These are phyloP conservation scores for Triplophysa bombifrons DNA, from an alignment of 2,797 vertebrate species.

Conservation along the genomic window DNA sequence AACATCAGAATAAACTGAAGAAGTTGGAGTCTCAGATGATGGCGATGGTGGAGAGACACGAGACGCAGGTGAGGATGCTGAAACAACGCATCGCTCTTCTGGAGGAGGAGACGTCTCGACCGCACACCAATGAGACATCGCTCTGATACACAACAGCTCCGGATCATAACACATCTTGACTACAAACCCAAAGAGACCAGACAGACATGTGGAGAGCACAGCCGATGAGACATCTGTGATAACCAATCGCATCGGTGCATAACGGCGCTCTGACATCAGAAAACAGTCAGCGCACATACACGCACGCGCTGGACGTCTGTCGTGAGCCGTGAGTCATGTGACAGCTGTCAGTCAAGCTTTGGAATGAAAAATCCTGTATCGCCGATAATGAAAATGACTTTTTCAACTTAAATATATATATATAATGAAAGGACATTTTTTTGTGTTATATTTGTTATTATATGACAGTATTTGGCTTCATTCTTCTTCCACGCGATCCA, in stretches of 20 bases:
- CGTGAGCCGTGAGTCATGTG: not conserved
- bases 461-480: not conserved
- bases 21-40: conserved; percentile 90
- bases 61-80: conserved; percentile 88
- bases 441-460: not conserved
- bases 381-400: not conserved
- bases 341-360: conserved; percentile 4
- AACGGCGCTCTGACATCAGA: not conserved
- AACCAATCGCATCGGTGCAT: not conserved
- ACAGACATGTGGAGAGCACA: not conserved
- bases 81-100: conserved; percentile 87
- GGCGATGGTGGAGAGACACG: conserved; percentile 89
- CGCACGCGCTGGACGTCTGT: not conserved
- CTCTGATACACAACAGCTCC: conserved; percentile 66
- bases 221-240: not conserved
- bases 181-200: not conserved
- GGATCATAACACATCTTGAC: not conserved
- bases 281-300: conserved; percentile 29
- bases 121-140: conserved; percentile 87
- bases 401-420: too few relatives aligned
- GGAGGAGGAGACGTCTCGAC: conserved; percentile 86
- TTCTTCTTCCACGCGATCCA: not conserved
- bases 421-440: not conserved
- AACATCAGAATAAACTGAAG: conserved; percentile 88
- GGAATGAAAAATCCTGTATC: not conserved